phyloP scores from a whole-genome alignment of 2,797 vertebrate genomes.

The Hypotaenidia okinawae region DNA sequence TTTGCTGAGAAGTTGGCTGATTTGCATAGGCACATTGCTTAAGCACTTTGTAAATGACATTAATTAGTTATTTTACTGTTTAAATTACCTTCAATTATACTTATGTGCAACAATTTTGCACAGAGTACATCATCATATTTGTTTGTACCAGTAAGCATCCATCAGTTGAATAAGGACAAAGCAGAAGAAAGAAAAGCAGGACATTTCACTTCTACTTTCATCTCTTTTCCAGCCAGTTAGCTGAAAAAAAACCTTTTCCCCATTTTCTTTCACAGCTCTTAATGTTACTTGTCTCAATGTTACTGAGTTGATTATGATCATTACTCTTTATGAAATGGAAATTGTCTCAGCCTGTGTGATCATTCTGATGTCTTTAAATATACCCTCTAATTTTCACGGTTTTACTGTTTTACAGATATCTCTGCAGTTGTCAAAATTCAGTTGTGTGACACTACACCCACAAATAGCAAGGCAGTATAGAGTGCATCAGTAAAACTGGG shows the following conservation, averaged over 20 bases:
- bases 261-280: background rate
- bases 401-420: background rate
- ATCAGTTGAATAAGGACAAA: background rate
- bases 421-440: background rate
- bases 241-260: background rate
- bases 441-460: background rate
- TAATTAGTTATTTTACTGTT: constrained; percentile 44
- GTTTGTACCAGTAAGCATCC: background rate
- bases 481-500: background rate
- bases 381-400: background rate
- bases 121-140: background rate
- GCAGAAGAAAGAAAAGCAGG: background rate
- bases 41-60: constrained; percentile 17
- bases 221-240: background rate
- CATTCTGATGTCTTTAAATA: constrained; percentile 2
- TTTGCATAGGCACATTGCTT: background rate
- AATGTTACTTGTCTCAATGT: background rate
- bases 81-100: constrained; percentile 52
- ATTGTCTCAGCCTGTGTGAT: background rate
- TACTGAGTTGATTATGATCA: background rate
- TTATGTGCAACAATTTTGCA: background rate
- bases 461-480: background rate
- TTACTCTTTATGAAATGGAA: background rate
- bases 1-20: background rate
- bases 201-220: background rate